These are phyloP conservation scores for Formica aserva DNA, from an alignment of 2,888 invertebrate species.

Conservation along the genomic window DNA sequence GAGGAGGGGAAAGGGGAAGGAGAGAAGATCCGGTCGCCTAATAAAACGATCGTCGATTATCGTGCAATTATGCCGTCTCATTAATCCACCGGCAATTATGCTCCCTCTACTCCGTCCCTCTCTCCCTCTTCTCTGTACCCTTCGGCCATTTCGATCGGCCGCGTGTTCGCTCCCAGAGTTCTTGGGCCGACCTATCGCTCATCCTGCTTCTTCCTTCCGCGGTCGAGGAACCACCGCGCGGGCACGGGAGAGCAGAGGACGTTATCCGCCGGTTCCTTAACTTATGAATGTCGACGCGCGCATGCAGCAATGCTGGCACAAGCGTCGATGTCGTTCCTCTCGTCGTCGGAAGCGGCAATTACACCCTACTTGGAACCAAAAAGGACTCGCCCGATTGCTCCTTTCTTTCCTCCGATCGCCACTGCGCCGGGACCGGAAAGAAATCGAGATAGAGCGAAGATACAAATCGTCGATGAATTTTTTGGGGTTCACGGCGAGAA, in stretches of 20 bases:
- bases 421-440: conserved; percentile 39
- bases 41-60: conserved; percentile 85
- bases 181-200: conserved; percentile 47
- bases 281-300: conserved; percentile 79
- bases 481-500: not conserved
- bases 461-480: conserved; percentile 14
- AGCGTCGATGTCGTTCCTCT: conserved; percentile 64
- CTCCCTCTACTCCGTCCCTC: conserved; percentile 47
- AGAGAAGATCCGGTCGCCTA: conserved; percentile 69
- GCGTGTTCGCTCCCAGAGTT: conserved; percentile 22
- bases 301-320: conserved; percentile 78
- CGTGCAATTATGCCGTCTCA: conserved; percentile 85
- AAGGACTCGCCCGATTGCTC: conserved; percentile 36
- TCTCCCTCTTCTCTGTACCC: conserved; percentile 34
- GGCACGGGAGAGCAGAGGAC: conserved; percentile 56
- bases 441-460: conserved; percentile 29
- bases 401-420: conserved; percentile 37
- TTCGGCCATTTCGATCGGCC: conserved; percentile 49
- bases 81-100: conserved; percentile 85
- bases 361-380: conserved; percentile 76
- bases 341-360: conserved; percentile 73
- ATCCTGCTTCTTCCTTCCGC: conserved; percentile 41
- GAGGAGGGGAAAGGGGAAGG: not conserved
- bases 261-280: conserved; percentile 79
- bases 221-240: conserved; percentile 57